Evolutionary conservation across 2,797 vertebrate genomes (phyloP), one percentile per base, ranked within the genome.

Genomic region (Lacerta agilis): DNA sequence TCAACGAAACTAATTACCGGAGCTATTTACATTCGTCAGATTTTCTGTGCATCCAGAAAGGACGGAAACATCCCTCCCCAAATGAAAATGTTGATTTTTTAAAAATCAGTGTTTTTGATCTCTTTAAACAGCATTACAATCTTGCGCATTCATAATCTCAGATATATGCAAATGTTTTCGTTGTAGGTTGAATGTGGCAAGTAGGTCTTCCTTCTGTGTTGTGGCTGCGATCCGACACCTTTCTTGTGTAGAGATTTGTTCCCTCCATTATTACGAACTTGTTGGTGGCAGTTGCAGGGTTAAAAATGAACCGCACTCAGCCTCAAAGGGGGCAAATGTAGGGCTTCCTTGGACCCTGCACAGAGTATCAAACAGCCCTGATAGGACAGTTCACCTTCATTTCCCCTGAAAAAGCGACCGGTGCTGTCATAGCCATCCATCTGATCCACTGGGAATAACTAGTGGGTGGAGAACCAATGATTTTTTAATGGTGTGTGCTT

Each of bases 1-100:
- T 81, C 71, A 81, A 77, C 85, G 45, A 55, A 83, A 80, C 49
- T 81, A 88, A 78, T 81, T 82, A 79, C 80, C 85, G 64, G 75
- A 93, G 83, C 10, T 66, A 66, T 88, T 93, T 91, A 10, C 85
- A 92, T 94, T 90, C 92, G 33, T 55, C 67, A 88, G 41, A 27
- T n/a, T 90, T 87, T 85, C 90, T 91, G 88, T 88, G 64, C 88
- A 79, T 91, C 83, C 86, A 41, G 66, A 61, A 85, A 29, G 83
- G 2, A 38, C 79, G 87, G 75, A 83, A 79, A 69, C 49, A 49
- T 72, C 73, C 64, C 88, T 88, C 27, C 83, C 3, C 77, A 92
- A 92, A 72, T 67, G 88, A 89, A 89, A 89, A 85, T 89, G 88
- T 86, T 89, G 83, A 85, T 86, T 89, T 80, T 88, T 89, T 71